Conservation (phyloP, 2,888 invertebrate genomes). For the Amphipyra tragopoginis region DNA sequence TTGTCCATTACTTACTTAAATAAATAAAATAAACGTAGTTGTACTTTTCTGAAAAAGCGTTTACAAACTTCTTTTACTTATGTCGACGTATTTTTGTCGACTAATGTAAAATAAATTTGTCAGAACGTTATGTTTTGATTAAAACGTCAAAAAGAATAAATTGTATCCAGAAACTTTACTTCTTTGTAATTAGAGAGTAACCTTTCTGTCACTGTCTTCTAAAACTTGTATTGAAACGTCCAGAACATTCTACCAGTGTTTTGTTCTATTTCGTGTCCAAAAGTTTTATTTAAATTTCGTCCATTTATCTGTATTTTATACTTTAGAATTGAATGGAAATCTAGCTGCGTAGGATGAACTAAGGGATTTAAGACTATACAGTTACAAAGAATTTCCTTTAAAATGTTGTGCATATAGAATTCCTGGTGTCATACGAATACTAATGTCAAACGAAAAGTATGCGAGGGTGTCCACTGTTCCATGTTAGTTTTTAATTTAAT, state of each 20-base stretch:
- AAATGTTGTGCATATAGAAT: too few relatives aligned
- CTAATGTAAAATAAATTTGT: too few relatives aligned
- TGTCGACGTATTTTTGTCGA: too few relatives aligned
- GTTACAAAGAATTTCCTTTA: not conserved
- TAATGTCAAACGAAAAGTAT: too few relatives aligned
- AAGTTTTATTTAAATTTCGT: slow-evolving; percentile 11
- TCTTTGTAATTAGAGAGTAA: slow-evolving; percentile 46
- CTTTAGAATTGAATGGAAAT: not conserved
- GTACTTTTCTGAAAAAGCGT: too few relatives aligned
- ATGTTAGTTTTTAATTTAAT: too few relatives aligned
- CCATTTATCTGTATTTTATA: slow-evolving; percentile 6
- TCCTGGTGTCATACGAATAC: too few relatives aligned
- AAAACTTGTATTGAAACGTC: slow-evolving; percentile 66
- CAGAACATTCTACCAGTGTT: slow-evolving; percentile 54
- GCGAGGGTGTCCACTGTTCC: too few relatives aligned
- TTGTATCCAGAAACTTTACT: slow-evolving; percentile 43
- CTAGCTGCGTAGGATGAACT: not conserved
- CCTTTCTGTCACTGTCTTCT: slow-evolving; percentile 53
- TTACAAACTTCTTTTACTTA: too few relatives aligned
- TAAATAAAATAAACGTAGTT: too few relatives aligned
- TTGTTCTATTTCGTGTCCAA: slow-evolving; percentile 4
- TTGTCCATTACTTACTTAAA: too few relatives aligned
- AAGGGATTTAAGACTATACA: not conserved
- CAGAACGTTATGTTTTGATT: slow-evolving; percentile 39
- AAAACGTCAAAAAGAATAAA: slow-evolving; percentile 38